Conservation (phyloP, 1,140 invertebrate genomes). For the Schlechtendalia chinensis region DNA sequence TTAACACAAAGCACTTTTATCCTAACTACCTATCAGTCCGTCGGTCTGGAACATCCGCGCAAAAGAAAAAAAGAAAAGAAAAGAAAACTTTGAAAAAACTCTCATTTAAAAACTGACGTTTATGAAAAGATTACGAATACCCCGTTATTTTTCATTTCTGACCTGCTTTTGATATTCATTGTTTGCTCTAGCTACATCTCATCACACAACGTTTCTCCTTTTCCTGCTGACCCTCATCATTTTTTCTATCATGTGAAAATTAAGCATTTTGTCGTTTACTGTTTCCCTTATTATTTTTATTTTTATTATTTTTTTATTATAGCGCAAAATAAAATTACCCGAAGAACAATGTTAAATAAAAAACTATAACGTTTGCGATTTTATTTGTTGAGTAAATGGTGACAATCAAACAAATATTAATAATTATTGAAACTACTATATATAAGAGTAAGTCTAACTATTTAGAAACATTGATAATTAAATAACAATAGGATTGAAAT, state of each 20-base stretch:
- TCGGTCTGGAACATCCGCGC: not conserved
- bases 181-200: not conserved
- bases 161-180: conserved; percentile 12
- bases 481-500: too few species aligned
- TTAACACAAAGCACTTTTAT: conserved; percentile 14
- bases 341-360: not conserved
- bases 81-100: not conserved
- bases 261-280: not conserved
- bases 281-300: not conserved
- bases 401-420: not conserved
- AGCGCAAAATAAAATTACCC: not conserved
- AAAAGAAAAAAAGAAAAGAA: not conserved
- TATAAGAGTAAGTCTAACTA: too few species aligned
- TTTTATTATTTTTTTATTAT: not conserved
- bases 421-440: not conserved
- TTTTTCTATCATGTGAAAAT: conserved; percentile 7
- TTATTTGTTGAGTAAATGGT: not conserved
- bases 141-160: conserved; percentile 20
- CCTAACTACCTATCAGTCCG: not conserved
- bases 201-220: not conserved
- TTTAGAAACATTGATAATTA: too few species aligned
- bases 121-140: conserved; percentile 1
- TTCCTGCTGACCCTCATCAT: not conserved
- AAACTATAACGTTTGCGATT: not conserved
- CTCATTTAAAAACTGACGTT: conserved; percentile 26